These are phyloP conservation scores for Catostylus mosaicus DNA, from an alignment of 30 jellyfish, hydroid and myxozoan species.

Conservation along the genomic window DNA sequence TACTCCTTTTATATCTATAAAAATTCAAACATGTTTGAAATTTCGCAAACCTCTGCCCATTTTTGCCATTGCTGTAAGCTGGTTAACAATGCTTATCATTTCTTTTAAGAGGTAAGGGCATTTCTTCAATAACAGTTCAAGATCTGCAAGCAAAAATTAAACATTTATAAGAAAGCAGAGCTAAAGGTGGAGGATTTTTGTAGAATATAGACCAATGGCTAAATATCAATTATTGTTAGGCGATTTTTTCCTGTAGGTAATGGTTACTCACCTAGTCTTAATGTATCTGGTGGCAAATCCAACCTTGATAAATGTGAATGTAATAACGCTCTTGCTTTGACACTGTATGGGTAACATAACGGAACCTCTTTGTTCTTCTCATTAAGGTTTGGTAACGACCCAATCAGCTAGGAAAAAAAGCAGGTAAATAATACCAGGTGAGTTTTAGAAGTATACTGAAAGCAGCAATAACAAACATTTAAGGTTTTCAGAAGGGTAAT, in stretches of 20 bases:
- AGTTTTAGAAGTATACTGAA: too few relatives aligned
- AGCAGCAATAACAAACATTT: too few relatives aligned
- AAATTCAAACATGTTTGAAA: too few relatives aligned
- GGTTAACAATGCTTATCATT: constrained; percentile 87
- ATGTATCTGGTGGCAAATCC: constrained; percentile 85
- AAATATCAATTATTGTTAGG: too few relatives aligned
- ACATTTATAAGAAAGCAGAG: too few relatives aligned
- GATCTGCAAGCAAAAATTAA: constrained; percentile 76
- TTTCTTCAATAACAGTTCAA: constrained; percentile 78
- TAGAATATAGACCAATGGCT: too few relatives aligned
- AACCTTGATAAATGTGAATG: constrained; percentile 91
- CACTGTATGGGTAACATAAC: constrained; percentile 89
- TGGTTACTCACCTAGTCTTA: constrained; percentile 74
- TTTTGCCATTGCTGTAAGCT: constrained; percentile 82
- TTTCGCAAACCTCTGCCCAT: constrained; percentile 80
- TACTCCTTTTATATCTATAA: background rate
- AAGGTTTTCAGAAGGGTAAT: too few relatives aligned
- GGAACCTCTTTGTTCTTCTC: constrained; percentile 95
- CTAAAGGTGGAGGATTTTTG: too few relatives aligned
- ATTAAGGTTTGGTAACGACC: constrained; percentile 86
- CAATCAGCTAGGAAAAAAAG: constrained; percentile 68
- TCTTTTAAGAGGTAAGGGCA: constrained; percentile 87
- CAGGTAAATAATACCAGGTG: background rate
- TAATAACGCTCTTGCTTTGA: constrained; percentile 91
- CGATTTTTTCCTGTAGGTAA: too few relatives aligned